Evolutionary conservation across 2,113 vertebrate genomes (phyloP).

Genomic region (Hippocampus guttulatus): DNA sequence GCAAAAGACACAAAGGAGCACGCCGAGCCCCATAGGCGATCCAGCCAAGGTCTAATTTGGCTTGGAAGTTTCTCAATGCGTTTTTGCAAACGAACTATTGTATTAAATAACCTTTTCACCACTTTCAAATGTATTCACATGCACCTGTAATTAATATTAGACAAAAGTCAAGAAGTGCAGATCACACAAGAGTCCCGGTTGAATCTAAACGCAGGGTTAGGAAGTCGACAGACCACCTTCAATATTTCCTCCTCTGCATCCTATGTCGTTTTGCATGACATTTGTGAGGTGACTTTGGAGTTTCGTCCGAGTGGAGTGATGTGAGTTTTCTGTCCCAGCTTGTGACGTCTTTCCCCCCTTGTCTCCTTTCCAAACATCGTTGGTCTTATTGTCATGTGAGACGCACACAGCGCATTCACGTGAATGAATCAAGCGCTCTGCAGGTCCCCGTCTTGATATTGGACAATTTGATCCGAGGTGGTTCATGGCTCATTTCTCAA

Average conservation of each 20-base stretch:
- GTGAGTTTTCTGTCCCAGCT: slow-evolving; percentile 9
- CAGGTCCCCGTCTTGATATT: background rate
- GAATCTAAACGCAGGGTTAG: background rate
- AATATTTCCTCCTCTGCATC: slow-evolving; percentile 20
- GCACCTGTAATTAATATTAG: too few relatives aligned
- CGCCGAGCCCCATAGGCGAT: too few relatives aligned
- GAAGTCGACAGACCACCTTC: background rate
- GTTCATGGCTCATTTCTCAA: background rate
- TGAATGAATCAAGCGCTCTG: background rate
- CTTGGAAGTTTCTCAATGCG: too few relatives aligned
- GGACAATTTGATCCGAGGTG: background rate
- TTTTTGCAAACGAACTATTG: too few relatives aligned
- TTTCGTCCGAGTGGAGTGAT: slow-evolving; percentile 23
- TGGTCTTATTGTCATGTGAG: background rate
- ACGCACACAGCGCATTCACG: background rate
- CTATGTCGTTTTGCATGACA: slow-evolving; percentile 14
- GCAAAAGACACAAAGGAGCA: background rate
- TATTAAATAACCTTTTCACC: too few relatives aligned
- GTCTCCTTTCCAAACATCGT: background rate
- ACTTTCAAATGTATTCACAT: too few relatives aligned
- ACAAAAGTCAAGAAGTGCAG: background rate
- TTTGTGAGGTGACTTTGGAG: slow-evolving; percentile 31
- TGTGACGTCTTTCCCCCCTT: background rate
- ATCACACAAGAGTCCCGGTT: background rate
- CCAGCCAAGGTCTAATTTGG: too few relatives aligned